These are phyloP conservation scores for Pandemis cinnamomeana DNA, from an alignment of 2,888 invertebrate species.

Conservation along the genomic window DNA sequence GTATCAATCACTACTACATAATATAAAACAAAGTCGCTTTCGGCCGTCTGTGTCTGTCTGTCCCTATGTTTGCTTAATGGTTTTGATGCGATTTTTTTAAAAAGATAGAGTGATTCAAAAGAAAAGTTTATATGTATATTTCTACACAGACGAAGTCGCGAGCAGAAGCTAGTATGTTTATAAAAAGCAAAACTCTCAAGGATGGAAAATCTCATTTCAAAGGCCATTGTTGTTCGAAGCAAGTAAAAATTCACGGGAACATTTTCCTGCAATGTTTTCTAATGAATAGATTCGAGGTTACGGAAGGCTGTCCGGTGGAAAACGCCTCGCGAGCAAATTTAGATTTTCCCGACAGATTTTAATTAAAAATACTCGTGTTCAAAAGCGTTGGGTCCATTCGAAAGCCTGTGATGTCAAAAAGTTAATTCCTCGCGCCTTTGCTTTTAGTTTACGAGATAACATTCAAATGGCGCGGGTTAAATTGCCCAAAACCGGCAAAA, in stretches of 20 bases:
- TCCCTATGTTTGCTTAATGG: too few species aligned
- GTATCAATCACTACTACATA: too few species aligned
- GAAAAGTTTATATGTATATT: too few species aligned
- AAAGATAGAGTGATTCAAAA: too few species aligned
- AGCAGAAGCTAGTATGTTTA: too few species aligned
- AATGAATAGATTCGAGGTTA: constrained; percentile 28
- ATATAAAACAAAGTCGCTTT: too few species aligned
- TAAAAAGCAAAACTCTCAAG: background rate
- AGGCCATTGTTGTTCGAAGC: constrained; percentile 11
- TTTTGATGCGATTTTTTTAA: too few species aligned
- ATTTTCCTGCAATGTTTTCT: constrained; percentile 29
- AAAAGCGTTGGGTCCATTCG: constrained; percentile 53
- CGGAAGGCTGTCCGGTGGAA: background rate
- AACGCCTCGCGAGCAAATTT: constrained; percentile 44
- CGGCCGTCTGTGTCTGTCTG: too few species aligned
- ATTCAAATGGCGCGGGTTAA: constrained; percentile 6
- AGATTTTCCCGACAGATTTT: constrained; percentile 58
- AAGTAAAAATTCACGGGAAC: constrained; percentile 6
- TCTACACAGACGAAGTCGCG: too few species aligned
- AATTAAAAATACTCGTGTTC: constrained; percentile 61
- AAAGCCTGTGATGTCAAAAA: constrained; percentile 60
- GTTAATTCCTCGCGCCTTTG: constrained; percentile 56
- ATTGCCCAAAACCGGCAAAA: background rate
- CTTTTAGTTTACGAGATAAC: constrained; percentile 40
- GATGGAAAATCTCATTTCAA: constrained; percentile 10